A percentile compares a stretch with the other conserved stretches of the same genome.
phyloP scores from a whole-genome alignment of 2,797 vertebrate genomes.

The Fringilla coelebs region DNA sequence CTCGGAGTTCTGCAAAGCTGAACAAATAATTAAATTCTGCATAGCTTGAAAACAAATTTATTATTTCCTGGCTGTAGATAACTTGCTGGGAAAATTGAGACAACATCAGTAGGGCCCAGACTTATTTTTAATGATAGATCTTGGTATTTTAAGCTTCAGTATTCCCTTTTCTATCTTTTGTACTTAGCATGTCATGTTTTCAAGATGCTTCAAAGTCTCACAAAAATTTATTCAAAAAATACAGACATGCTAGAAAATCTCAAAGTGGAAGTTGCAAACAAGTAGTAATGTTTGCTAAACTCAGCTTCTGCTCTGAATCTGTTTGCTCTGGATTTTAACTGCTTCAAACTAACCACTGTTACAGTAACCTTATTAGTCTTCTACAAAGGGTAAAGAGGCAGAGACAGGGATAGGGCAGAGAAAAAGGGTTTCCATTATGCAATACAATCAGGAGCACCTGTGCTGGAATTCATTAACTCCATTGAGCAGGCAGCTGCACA shows the following conservation, averaged over 20 bases:
- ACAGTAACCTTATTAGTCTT: neutral
- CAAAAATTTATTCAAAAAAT: neutral
- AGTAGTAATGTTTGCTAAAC: neutral
- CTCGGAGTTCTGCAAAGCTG: neutral
- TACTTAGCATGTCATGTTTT: neutral
- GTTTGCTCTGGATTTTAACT: neutral
- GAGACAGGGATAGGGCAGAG: neutral
- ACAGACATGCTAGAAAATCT: neutral
- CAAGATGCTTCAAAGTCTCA: neutral
- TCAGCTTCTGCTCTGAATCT: neutral
- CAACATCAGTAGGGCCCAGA: neutral
- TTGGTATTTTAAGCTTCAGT: neutral
- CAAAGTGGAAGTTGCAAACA: neutral
- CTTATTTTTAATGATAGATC: neutral
- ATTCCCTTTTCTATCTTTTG: neutral
- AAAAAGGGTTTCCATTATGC: neutral
- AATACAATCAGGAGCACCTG: neutral
- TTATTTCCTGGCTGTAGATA: neutral
- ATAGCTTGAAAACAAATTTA: neutral
- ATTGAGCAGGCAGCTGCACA: constrained; percentile 3
- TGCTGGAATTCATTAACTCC: constrained; percentile 11
- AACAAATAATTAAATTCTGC: neutral
- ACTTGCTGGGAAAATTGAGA: neutral
- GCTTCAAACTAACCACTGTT: neutral
- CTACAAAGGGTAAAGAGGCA: neutral